Conservation (phyloP, 2,797 vertebrate genomes). For the Esox masquinongy region DNA sequence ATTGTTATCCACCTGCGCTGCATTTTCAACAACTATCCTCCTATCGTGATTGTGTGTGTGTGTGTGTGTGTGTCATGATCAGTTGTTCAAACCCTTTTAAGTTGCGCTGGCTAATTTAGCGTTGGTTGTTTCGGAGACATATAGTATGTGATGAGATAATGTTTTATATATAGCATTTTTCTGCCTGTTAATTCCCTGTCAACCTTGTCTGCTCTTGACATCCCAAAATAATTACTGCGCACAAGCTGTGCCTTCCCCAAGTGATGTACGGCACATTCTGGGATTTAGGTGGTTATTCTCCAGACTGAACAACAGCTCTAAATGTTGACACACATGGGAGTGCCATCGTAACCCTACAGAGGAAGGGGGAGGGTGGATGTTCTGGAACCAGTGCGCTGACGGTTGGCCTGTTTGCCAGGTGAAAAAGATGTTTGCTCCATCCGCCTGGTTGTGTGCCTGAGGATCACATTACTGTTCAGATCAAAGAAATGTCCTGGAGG, state of each 20-base stretch:
- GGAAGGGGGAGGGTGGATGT: slow-evolving; percentile 38
- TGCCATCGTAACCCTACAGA: slow-evolving; percentile 71
- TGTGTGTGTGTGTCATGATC: slow-evolving; percentile 21
- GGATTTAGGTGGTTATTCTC: slow-evolving; percentile 85
- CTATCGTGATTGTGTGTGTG: slow-evolving; percentile 9
- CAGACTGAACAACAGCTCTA: slow-evolving; percentile 65
- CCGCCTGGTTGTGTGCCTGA: slow-evolving; percentile 77
- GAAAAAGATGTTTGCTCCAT: slow-evolving; percentile 75
- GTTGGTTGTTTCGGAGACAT: slow-evolving; percentile 57
- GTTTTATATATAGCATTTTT: slow-evolving; percentile 56
- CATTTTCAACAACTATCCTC: not conserved
- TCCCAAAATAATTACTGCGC: slow-evolving; percentile 74
- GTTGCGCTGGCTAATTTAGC: slow-evolving; percentile 36
- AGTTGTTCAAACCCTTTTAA: slow-evolving; percentile 6
- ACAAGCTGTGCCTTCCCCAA: slow-evolving; percentile 62
- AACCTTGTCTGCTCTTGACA: slow-evolving; percentile 78
- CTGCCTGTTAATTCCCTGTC: slow-evolving; percentile 66
- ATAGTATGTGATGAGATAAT: slow-evolving; percentile 48
- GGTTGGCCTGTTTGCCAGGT: slow-evolving; percentile 73
- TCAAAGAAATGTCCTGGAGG: slow-evolving; percentile 74
- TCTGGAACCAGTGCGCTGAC: slow-evolving; percentile 61
- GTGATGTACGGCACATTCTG: slow-evolving; percentile 77
- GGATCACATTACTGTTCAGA: slow-evolving; percentile 68
- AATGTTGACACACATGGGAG: slow-evolving; percentile 85
- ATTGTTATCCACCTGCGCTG: not conserved